Evolutionary conservation across 2,113 vertebrate species (phyloP).

Genomic region (Callopanchax toddi): DNA sequence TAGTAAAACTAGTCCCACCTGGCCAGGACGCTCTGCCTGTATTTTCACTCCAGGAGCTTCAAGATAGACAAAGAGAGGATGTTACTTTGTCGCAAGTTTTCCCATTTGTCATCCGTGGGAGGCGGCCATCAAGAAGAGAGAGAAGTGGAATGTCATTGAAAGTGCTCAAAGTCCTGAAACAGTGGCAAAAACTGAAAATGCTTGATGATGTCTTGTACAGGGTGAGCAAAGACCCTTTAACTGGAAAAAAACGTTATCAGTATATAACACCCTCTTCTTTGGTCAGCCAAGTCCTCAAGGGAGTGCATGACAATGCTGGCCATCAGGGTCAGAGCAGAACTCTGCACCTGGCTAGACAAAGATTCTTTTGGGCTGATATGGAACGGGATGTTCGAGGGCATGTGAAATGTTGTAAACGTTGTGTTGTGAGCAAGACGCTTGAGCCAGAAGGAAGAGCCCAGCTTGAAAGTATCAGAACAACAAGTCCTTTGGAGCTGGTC

Average conservation of each 20-base stretch:
- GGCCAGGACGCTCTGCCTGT: neutral
- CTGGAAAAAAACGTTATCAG: neutral
- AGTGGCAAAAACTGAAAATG: constrained; percentile 1
- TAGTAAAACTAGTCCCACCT: neutral
- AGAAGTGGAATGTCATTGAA: accelerated
- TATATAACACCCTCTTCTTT: neutral
- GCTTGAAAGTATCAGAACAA: neutral
- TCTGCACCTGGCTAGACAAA: constrained; percentile 15
- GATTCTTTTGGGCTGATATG: constrained; percentile 37
- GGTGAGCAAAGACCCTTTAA: neutral
- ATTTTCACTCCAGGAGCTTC: neutral
- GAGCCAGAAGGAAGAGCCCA: neutral
- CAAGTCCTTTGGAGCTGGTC: too few species aligned
- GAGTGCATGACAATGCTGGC: constrained; percentile 14
- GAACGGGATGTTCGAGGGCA: constrained; percentile 11
- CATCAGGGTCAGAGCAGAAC: constrained; percentile 25
- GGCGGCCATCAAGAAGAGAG: neutral
- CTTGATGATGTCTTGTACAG: constrained; percentile 1
- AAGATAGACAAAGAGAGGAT: neutral
- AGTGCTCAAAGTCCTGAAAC: neutral
- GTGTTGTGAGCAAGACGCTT: neutral
- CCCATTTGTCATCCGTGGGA: accelerated
- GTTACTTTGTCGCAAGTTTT: neutral
- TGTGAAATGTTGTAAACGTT: constrained; percentile 14
- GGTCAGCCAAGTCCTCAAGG: neutral